phyloP scores from a whole-genome alignment of 2,113 vertebrate genomes.

The Peromyscus leucopus region DNA sequence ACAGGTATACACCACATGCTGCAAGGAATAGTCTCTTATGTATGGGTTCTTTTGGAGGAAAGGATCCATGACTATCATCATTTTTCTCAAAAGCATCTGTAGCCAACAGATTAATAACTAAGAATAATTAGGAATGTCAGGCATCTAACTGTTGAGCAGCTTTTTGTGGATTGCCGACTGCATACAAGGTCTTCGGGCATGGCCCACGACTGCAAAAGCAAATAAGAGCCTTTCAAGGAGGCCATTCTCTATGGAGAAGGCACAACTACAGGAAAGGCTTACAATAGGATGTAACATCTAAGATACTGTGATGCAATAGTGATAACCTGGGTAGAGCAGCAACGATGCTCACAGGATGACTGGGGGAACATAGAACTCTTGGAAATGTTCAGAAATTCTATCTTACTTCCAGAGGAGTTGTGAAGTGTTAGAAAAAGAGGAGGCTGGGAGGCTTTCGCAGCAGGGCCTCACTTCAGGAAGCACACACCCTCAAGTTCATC shows the following conservation, averaged over 20 bases:
- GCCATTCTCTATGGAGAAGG: background rate
- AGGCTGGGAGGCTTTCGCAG: background rate
- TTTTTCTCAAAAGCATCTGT: conserved; percentile 7
- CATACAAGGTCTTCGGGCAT: background rate
- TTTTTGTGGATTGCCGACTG: background rate
- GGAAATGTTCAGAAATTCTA: background rate
- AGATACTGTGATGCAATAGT: background rate
- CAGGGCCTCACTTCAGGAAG: background rate
- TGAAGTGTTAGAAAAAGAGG: background rate
- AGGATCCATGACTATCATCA: background rate
- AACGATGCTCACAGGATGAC: no score
- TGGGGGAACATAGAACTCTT: background rate
- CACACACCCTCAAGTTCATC: background rate
- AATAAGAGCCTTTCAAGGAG: background rate
- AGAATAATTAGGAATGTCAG: background rate
- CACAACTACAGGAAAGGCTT: background rate
- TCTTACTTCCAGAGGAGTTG: background rate
- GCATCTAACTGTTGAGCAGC: background rate
- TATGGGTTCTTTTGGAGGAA: background rate
- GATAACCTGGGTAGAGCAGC: background rate
- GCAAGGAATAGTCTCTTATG: background rate
- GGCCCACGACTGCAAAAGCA: background rate
- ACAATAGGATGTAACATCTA: background rate
- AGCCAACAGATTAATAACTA: background rate
- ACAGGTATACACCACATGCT: background rate